Evolutionary conservation across 2,113 vertebrate genomes (phyloP).

Genomic region (Rhinoderma darwinii): DNA sequence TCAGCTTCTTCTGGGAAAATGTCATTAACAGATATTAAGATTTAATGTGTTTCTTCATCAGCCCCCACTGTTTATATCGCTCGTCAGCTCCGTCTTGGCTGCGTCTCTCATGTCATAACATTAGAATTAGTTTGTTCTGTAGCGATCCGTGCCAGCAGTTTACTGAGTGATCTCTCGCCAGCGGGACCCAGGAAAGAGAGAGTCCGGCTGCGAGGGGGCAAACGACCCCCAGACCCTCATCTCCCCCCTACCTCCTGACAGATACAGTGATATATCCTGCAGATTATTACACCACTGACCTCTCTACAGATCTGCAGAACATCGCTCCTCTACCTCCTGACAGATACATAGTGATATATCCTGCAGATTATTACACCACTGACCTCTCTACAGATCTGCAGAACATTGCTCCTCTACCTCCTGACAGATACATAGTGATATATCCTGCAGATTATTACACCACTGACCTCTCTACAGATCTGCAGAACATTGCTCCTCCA

Average conservation of each 20-base stretch:
- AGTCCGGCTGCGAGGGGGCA: too few species aligned
- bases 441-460: too few species aligned
- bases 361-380: too few species aligned
- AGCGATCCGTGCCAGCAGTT: not conserved
- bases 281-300: not conserved
- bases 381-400: too few species aligned
- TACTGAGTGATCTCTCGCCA: slow-evolving; percentile 23
- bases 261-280: not conserved
- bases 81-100: slow-evolving; percentile 18
- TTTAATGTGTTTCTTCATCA: slow-evolving; percentile 3
- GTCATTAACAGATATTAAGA: not conserved
- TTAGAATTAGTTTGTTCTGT: slow-evolving; percentile 23
- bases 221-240: not conserved
- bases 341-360: too few species aligned
- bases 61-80: not conserved
- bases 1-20: not conserved
- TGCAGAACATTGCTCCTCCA: too few species aligned
- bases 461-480: too few species aligned
- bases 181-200: not conserved
- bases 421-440: too few species aligned
- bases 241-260: not conserved
- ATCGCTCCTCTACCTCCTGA: too few species aligned
- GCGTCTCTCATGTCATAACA: slow-evolving; percentile 15
- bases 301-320: too few species aligned
- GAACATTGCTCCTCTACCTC: too few species aligned